Base-by-base conservation (phyloP, 35 echinoderm and acorn worm genomes). In the Lytechinus variegatus region DNA sequence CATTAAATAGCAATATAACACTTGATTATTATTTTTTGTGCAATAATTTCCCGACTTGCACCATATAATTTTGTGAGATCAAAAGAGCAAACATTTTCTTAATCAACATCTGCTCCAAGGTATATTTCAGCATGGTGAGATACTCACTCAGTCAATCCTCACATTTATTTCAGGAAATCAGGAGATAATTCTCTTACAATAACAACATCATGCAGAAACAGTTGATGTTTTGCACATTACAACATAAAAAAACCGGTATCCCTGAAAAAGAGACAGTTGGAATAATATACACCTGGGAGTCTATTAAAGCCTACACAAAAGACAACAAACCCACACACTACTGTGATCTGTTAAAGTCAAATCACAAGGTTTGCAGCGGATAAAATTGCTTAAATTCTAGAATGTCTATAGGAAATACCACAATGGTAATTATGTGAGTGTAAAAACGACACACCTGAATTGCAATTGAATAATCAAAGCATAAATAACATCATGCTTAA, bases 81-180 rank as follows among this genome's bases (percentile, higher is more conserved):
- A 24, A 5, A 8, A 24, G 66, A 79, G 66, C 16, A 71, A 21
- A 19, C 61, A 71, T 71, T 71, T 71, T 3, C 11, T 71, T 21
- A 13, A 14, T 6, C 4, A 79, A 79, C 6, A 79, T 79, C n/a
- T 79, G 66, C 66, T 27, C 66, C 16, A 14, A 24, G 19, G 19
- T 79, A 24, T 4, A 71, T 71, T 24, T 71, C 14, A 79, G 21
- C 66, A 16, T 79, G 66, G 19, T 79, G 66, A 79, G 66, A 79
- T 79, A 24, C 66, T 24, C 21, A 79, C 66, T 79, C 66, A 79
- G 66, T 79, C 66, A 79, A 79, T 79, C 66, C 66, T 79, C 66
- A 79, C 66, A 79, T 79, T 79, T 79, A 16, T 79, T 79, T 79
- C 66, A 79, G 66, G 66, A 79, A 79, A 79, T n/a, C 66, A 79